Base-by-base conservation (phyloP, 1,140 invertebrate species). In the Scylla paramamosain region DNA sequence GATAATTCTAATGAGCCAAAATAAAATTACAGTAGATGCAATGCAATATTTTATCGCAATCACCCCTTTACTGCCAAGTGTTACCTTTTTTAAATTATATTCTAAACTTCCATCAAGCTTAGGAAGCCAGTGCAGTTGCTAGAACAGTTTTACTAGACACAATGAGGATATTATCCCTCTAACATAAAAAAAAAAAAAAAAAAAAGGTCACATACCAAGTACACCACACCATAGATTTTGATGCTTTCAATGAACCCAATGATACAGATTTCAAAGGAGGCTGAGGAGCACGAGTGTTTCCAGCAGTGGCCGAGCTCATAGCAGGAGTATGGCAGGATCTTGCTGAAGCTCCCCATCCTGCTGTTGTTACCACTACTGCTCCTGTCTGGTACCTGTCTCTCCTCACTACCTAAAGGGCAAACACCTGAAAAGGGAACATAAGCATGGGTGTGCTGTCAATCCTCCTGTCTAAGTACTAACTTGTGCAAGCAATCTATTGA, bases 181-280 rank as follows among this genome's bases (percentile, higher is more conserved):
- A 1, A 39, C 39, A 39, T 39, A 6, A 39, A 39, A 39, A 39
- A 14, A 59, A 59, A n/a, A n/a, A n/a, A n/a, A n/a, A 59, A 4
- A 20, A 20, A 77, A 20, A 77, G 25, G 67, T 20, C 39, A 89
- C 94, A 88, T 29, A 95, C 94, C 90, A 95, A 28, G 67, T 95
- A 95, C 10, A 95, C 94, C 4, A 95, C 83, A 32, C 94, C 94
- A 82, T 95, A 95, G n/a, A 95, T 95, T 52, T 95, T 95, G 46
- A 83, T 77, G 86, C 94, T 95, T 32, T 95, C 94, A 82, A 93
- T 92, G 77, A 95, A 95, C 4, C 83, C 91, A 88, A 95, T 92
- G 20, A 95, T 93, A 20, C 94, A 88, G 29, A 95, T 89, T 82
- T 95, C 91, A 8, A 93, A 92, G 4, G 48, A 59, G n/a, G 84